Percentiles rank a stretch among this genome's conserved stretches.
Evolutionary conservation across 2,113 vertebrate species (phyloP).

Genomic region (Saccopteryx leptura): DNA sequence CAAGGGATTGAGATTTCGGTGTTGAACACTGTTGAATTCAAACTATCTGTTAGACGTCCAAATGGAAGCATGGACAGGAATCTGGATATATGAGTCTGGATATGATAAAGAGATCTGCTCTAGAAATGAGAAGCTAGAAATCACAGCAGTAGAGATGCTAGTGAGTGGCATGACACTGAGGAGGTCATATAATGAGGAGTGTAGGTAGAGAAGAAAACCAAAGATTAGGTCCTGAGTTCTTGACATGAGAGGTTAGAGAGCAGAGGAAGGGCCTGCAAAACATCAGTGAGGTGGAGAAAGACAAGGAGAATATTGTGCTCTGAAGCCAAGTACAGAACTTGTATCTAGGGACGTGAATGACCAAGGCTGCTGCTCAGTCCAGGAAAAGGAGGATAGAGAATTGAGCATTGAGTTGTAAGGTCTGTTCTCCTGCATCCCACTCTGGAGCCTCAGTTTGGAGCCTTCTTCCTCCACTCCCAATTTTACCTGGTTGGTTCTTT

Average conservation of each 20-base stretch:
- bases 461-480: accelerated
- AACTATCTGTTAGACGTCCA: neutral
- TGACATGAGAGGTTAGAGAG: neutral
- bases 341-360: neutral
- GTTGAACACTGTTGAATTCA: neutral
- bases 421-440: too few species aligned
- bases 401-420: neutral
- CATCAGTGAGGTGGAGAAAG: neutral
- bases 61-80: neutral
- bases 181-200: accelerated
- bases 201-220: neutral
- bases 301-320: neutral
- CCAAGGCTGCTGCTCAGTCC: neutral
- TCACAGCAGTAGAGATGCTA: neutral
- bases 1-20: neutral
- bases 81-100: neutral
- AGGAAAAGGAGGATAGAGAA: neutral
- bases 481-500: neutral
- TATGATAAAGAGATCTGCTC: neutral
- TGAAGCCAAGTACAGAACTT: neutral
- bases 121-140: too few species aligned
- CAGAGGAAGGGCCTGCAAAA: neutral
- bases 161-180: neutral
- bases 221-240: neutral
- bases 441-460: neutral